Base-by-base conservation (phyloP, 1,140 invertebrate genomes). In the Apis cerana region DNA sequence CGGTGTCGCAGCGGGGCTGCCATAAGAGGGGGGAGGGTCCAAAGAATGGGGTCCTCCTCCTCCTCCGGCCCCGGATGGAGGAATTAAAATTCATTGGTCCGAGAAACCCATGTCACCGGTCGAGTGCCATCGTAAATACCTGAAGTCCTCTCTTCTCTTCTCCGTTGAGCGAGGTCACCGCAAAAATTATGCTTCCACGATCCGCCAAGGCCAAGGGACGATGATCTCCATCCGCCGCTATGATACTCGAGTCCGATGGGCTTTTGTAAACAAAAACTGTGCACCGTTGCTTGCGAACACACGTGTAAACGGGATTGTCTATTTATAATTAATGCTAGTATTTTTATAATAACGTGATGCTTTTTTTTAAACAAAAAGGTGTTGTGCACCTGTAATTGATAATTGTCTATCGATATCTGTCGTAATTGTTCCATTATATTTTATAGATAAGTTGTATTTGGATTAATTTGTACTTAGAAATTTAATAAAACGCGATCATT, bases 51-150 rank as follows among this genome's bases (percentile, higher is more conserved):
- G 54, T 33, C 33, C 33, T 3, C 33, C 33, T 33, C 33, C 33
- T 33, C 33, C 88, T 72, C 75, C 69, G 71, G 77, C 27, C 15
- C 82, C 79, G 89, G 33, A 43, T 82, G 86, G 89, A 88, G 91
- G 92, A 94, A 94, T 93, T 93, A 94, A 94, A 94, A 94, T 94
- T 93, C 93, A 93, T 94, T 93, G 93, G 93, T 91, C 92, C 89
- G 88, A 89, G 91, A 93, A 93, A 94, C 93, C 93, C 93, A 92
- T 93, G 93, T 94, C 93, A 93, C 92, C 89, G 90, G 88, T 88
- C 91, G 91, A 93, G 92, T 93, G 92, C 92, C 92, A 92, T 94
- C 93, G 93, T 94, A 93, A 93, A 94, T 93, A 94, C 92, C 92
- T 93, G 90, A 84, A 84, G 81, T 58, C 48, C 72, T 85, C 72